A percentile compares a stretch with the other conserved stretches of the same genome.
phyloP scores from a whole-genome alignment of 1,140 invertebrate species.

The Apis dorsata region DNA sequence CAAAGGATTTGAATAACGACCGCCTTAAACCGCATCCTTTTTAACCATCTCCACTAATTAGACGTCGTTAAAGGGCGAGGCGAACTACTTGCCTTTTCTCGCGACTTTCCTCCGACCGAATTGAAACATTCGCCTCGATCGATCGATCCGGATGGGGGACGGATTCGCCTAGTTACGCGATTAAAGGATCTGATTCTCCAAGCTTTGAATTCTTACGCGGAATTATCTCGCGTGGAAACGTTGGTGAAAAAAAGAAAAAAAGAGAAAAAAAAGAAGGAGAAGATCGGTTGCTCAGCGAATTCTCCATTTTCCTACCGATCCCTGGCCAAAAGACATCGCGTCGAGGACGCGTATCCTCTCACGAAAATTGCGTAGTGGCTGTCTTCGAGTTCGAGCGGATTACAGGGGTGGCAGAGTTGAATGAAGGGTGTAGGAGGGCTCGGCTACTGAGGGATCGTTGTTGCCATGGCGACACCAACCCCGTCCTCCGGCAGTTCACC shows the following conservation, averaged over 20 bases:
- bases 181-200: neutral
- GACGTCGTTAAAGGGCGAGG: constrained; percentile 19
- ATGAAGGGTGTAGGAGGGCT: constrained; percentile 75
- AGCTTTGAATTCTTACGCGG: too few relatives aligned
- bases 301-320: neutral
- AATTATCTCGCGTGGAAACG: too few relatives aligned
- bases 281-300: neutral
- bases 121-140: neutral
- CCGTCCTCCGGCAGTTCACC: constrained; percentile 69
- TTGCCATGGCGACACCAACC: constrained; percentile 74
- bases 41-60: constrained; percentile 52
- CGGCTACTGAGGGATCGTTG: constrained; percentile 78
- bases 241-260: neutral
- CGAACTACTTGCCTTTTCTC: constrained; percentile 17
- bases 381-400: constrained; percentile 70
- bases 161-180: neutral
- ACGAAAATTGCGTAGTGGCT: constrained; percentile 68
- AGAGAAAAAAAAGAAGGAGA: too few relatives aligned
- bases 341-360: constrained; percentile 55
- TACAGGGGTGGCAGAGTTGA: constrained; percentile 70
- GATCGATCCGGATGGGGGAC: neutral
- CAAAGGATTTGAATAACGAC: constrained; percentile 23
- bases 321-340: constrained; percentile 2
- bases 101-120: neutral
- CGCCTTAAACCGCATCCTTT: constrained; percentile 37